Conservation (phyloP, 2,113 vertebrate species). For the Geococcyx californianus region DNA sequence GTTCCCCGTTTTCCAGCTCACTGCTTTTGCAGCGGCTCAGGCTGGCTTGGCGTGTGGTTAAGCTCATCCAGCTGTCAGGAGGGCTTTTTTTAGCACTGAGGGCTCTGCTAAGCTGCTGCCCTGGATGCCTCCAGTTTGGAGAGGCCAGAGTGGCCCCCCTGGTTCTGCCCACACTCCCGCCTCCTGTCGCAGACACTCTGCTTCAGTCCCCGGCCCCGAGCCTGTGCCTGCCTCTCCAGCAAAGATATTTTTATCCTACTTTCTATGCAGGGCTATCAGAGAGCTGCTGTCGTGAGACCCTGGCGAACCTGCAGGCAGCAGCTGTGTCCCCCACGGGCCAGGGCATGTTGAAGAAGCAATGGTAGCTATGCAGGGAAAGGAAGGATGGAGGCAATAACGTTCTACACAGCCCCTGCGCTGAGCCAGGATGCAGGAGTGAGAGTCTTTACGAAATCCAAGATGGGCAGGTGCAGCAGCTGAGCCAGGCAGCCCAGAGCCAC, state of each 20-base stretch:
- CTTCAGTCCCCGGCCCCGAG: not conserved
- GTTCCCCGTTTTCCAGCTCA: not conserved
- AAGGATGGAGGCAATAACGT: not conserved
- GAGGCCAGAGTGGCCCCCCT: not conserved
- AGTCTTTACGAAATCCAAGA: not conserved
- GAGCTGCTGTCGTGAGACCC: not conserved
- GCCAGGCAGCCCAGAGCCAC: not conserved
- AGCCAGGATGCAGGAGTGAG: fast-evolving
- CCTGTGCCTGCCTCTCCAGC: not conserved
- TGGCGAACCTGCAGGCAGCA: not conserved
- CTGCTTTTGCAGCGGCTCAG: not conserved
- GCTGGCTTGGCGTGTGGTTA: not conserved
- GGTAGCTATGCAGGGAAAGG: not conserved
- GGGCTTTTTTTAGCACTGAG: constrained; percentile 57
- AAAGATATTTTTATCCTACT: constrained; percentile 12
- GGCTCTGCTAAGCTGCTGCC: constrained; percentile 12
- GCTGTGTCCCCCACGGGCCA: not conserved
- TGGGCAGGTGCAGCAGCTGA: not conserved
- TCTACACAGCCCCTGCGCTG: fast-evolving
- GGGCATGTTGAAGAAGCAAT: not conserved
- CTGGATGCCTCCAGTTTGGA: constrained; percentile 16
- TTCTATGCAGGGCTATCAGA: not conserved
- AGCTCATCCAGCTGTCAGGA: constrained; percentile 55
- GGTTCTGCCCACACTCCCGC: not conserved
- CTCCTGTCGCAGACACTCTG: not conserved